These are phyloP conservation scores for Drosophila mettleri DNA, from an alignment of 2,888 invertebrate species.

Conservation along the genomic window DNA sequence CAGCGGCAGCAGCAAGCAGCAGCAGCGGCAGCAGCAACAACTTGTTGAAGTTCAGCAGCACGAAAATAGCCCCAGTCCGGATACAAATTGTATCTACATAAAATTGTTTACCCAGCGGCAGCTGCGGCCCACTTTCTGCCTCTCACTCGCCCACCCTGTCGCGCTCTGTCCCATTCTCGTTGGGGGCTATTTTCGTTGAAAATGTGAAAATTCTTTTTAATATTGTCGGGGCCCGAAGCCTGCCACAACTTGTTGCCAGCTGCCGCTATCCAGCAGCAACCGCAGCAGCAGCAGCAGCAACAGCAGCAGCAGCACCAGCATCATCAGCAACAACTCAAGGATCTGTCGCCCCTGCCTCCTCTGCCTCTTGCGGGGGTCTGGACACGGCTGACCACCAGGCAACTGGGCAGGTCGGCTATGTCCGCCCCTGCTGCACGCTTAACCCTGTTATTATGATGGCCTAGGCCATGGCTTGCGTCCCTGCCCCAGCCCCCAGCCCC, in stretches of 20 bases:
- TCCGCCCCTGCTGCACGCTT: constrained; percentile 25
- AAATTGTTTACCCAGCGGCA: constrained; percentile 39
- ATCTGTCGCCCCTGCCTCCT: constrained; percentile 19
- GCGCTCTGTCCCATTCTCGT: constrained; percentile 7
- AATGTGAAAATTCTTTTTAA: constrained; percentile 36
- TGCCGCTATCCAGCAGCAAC: constrained; percentile 15
- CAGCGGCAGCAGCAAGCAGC: constrained; percentile 3
- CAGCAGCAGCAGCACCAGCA: no score
- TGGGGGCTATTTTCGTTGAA: constrained; percentile 77
- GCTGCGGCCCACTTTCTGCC: constrained; percentile 60
- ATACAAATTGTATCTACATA: constrained; percentile 29
- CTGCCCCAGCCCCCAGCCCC: constrained; percentile 6
- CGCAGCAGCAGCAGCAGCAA: constrained; percentile 9
- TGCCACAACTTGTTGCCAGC: constrained; percentile 21
- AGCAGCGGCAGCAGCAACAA: constrained; percentile 16
- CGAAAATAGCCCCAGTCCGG: constrained; percentile 65
- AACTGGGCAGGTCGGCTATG: constrained; percentile 46
- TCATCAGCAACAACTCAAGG: constrained; percentile 10
- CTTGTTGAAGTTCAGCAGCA: constrained; percentile 63
- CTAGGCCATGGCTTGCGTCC: constrained; percentile 47
- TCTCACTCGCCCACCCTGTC: background rate
- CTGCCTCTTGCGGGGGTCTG: background rate
- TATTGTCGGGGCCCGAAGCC: constrained; percentile 5
- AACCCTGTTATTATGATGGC: constrained; percentile 31
- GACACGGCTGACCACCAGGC: constrained; percentile 37